Evolutionary conservation across 2,888 invertebrate species (phyloP).

Genomic region (Agriopis marginaria): DNA sequence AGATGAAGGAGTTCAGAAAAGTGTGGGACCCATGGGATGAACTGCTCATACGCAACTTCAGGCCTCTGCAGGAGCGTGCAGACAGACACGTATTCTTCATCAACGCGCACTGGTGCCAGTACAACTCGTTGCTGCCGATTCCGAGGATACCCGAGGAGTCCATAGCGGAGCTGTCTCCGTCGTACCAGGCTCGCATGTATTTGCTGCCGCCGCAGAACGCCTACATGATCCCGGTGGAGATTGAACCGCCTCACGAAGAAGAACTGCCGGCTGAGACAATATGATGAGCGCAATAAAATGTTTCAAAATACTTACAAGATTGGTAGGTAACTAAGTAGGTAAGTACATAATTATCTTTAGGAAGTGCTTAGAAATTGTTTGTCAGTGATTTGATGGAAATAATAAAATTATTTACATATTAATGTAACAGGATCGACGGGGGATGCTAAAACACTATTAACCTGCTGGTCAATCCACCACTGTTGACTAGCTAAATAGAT

Average conservation of each 20-base stretch:
- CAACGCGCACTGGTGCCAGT: conserved; percentile 80
- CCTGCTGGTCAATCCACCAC: too few species aligned
- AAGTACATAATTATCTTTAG: too few species aligned
- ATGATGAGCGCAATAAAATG: background rate
- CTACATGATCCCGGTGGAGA: conserved; percentile 56
- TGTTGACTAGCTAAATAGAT: too few species aligned
- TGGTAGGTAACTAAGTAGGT: too few species aligned
- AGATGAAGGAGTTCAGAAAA: conserved; percentile 86
- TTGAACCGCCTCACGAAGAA: conserved; percentile 11
- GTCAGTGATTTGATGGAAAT: too few species aligned
- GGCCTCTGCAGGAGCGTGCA: conserved; percentile 76
- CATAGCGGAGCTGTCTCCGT: conserved; percentile 69
- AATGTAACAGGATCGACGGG: too few species aligned
- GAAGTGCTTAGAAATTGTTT: too few species aligned
- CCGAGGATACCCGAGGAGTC: conserved; percentile 70
- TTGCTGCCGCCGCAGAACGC: conserved; percentile 73
- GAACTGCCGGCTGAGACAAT: conserved; percentile 6
- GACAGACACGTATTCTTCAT: conserved; percentile 83
- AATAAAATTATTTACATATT: too few species aligned
- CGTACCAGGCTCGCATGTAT: conserved; percentile 64
- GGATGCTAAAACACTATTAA: too few species aligned
- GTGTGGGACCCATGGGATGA: conserved; percentile 83
- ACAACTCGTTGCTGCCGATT: conserved; percentile 80
- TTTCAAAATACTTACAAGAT: background rate
- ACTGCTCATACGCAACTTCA: conserved; percentile 82